Conservation (phyloP, 2,113 vertebrate genomes). For the Perca fluviatilis region DNA sequence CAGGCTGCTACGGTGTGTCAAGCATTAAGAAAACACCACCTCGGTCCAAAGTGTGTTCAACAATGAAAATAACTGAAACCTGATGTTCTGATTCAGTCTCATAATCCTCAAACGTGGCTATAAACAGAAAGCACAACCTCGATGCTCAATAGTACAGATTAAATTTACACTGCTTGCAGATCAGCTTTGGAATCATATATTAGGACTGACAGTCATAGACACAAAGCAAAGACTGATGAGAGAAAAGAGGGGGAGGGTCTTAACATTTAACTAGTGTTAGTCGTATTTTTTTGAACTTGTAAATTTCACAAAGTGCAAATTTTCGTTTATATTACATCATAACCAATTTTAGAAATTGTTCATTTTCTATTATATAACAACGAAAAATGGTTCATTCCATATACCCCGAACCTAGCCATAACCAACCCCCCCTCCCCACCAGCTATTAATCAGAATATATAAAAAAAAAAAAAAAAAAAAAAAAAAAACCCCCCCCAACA, state of each 20-base stretch:
- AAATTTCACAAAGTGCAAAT: conserved; percentile 86
- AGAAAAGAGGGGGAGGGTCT: conserved; percentile 62
- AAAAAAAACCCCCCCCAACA: too few relatives aligned
- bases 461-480: conserved; percentile 76
- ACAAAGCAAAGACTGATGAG: conserved; percentile 65
- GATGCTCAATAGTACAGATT: conserved; percentile 47
- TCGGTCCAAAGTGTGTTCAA: conserved; percentile 45
- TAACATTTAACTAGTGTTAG: conserved; percentile 84
- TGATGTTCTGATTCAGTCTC: conserved; percentile 39
- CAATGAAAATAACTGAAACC: conserved; percentile 36
- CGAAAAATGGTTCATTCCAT: conserved; percentile 75
- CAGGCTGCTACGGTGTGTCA: conserved; percentile 74
- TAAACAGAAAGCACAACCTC: conserved; percentile 56
- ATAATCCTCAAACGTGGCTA: conserved; percentile 46
- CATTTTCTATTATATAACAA: conserved; percentile 76
- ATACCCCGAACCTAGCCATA: conserved; percentile 28
- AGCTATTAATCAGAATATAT: conserved; percentile 57
- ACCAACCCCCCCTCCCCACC: conserved; percentile 42
- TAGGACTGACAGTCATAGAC: conserved; percentile 64
- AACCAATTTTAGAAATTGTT: conserved; percentile 74
- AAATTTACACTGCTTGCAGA: conserved; percentile 59
- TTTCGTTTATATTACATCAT: conserved; percentile 77
- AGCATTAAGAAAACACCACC: conserved; percentile 46
- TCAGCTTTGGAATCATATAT: conserved; percentile 68
- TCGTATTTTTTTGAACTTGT: conserved; percentile 75